A percentile compares a stretch with the other conserved stretches of the same genome.
Conservation (phyloP, 2,113 vertebrate species). For the Himantopus leucocephalus region DNA sequence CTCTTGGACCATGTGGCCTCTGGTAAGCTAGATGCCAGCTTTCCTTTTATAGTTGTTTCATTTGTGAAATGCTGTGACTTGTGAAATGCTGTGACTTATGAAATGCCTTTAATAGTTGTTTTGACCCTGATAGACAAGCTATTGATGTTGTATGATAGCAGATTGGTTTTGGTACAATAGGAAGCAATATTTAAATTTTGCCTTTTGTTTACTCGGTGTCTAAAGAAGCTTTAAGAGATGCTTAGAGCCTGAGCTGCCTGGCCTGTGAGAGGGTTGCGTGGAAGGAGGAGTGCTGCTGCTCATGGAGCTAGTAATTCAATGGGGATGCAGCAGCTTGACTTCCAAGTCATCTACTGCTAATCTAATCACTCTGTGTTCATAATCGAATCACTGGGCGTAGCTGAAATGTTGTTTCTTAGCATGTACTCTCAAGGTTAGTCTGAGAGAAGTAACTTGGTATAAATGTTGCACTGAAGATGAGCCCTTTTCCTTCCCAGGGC, state of each 20-base stretch:
- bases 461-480: neutral
- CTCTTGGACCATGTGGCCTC: accelerated
- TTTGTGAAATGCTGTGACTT: neutral
- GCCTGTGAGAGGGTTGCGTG: neutral
- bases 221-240: neutral
- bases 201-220: neutral
- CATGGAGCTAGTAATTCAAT: neutral
- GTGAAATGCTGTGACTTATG: neutral
- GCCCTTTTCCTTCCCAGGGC: neutral
- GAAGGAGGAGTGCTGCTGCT: neutral
- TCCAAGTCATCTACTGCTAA: constrained; percentile 13
- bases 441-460: neutral
- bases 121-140: neutral
- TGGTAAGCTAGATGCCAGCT: neutral
- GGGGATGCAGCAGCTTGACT: neutral
- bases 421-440: neutral
- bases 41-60: neutral
- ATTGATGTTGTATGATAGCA: neutral
- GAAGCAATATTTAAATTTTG: neutral
- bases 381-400: neutral
- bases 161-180: neutral
- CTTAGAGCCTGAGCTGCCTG: neutral
- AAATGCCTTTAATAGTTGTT: neutral
- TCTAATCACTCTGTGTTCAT: neutral
- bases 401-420: neutral